phyloP scores from a whole-genome alignment of 1,140 invertebrate species.

The Bradysia coprophila region DNA sequence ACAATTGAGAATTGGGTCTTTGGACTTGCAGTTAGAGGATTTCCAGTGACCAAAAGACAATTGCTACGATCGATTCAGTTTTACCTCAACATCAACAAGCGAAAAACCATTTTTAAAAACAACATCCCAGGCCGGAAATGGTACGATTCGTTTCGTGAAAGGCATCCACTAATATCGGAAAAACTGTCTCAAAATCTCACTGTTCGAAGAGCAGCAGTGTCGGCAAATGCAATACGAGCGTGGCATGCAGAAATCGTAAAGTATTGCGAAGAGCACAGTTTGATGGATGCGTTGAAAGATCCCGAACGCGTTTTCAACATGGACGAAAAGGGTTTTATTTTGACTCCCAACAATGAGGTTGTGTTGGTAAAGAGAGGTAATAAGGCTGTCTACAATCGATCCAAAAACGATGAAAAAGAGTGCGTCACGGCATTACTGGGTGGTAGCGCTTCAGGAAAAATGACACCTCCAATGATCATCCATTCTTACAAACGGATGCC shows the following conservation, averaged over 20 bases:
- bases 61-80: background rate
- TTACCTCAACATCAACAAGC: background rate
- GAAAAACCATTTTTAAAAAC: background rate
- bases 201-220: background rate
- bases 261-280: background rate
- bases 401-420: background rate
- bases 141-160: background rate
- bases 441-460: background rate
- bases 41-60: background rate
- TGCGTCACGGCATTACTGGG: background rate
- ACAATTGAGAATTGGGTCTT: background rate
- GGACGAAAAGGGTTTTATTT: background rate
- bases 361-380: background rate
- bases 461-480: background rate
- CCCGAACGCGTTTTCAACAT: background rate
- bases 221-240: background rate
- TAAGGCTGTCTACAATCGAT: background rate
- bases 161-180: background rate
- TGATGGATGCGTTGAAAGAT: background rate
- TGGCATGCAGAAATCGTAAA: background rate
- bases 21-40: background rate
- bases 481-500: slow-evolving; percentile 7
- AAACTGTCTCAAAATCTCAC: background rate
- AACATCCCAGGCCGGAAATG: background rate
- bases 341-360: background rate